Evolutionary conservation across 2,888 invertebrate species (phyloP).

Genomic region (Panzeria rudis): DNA sequence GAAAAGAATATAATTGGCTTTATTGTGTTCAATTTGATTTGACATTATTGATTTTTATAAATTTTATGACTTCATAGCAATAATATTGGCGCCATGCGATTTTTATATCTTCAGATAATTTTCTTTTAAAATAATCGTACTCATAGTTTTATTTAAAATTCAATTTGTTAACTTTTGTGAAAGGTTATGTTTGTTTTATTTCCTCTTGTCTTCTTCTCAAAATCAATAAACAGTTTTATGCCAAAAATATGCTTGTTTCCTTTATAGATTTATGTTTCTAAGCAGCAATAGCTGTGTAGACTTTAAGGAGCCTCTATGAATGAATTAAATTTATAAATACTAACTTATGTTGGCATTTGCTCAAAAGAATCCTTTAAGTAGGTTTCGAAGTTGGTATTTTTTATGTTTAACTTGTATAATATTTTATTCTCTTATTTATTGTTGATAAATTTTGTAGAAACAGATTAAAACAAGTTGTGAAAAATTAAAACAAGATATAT

Average conservation of each 20-base stretch:
- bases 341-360: conserved; percentile 24
- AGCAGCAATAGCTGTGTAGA: conserved; percentile 27
- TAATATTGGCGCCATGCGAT: conserved; percentile 39
- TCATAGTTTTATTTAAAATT: conserved; percentile 5
- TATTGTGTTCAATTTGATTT: conserved; percentile 26
- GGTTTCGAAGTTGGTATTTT: conserved; percentile 26
- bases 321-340: conserved; percentile 10
- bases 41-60: conserved; percentile 38
- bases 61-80: conserved; percentile 18
- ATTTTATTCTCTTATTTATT: neutral
- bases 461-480: neutral
- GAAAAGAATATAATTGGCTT: neutral
- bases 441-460: neutral
- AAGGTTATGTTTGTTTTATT: conserved; percentile 30
- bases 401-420: neutral
- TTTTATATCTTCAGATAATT: conserved; percentile 16
- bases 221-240: conserved; percentile 64
- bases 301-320: conserved; percentile 51
- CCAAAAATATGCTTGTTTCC: conserved; percentile 50
- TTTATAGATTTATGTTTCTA: conserved; percentile 32
- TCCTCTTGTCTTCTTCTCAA: conserved; percentile 2
- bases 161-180: conserved; percentile 33
- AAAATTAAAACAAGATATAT: neutral
- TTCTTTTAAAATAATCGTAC: conserved; percentile 21
- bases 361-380: conserved; percentile 32